These are phyloP conservation scores for Polypterus senegalus DNA, from an alignment of 2,113 vertebrate genomes.

Conservation along the genomic window DNA sequence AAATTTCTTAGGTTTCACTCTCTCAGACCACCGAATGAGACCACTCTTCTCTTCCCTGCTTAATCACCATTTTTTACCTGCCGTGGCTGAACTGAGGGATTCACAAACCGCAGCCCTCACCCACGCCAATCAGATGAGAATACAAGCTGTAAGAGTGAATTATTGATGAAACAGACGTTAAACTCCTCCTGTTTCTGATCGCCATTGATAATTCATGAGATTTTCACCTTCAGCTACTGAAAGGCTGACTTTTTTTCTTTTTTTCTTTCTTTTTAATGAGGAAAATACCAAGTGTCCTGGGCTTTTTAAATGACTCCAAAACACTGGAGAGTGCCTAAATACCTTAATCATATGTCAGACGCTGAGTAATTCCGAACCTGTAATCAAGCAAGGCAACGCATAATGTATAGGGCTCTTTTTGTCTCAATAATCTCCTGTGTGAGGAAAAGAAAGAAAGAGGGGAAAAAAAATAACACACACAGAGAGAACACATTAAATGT, in stretches of 20 bases:
- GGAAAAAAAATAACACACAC: too few relatives aligned
- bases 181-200: conserved; percentile 22
- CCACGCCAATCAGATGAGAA: conserved; percentile 12
- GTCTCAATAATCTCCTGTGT: background rate
- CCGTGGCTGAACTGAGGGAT: too few relatives aligned
- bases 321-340: conserved; percentile 2
- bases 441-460: too few relatives aligned
- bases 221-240: conserved; percentile 9
- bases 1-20: too few relatives aligned
- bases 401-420: too few relatives aligned
- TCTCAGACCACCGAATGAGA: too few relatives aligned
- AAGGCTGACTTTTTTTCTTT: conserved; percentile 15
- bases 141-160: conserved; percentile 24
- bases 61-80: too few relatives aligned
- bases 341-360: conserved; percentile 19
- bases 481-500: background rate
- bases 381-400: too few relatives aligned
- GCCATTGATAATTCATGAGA: conserved; percentile 27
- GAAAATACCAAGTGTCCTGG: conserved; percentile 5
- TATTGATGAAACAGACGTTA: conserved; percentile 25
- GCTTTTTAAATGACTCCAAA: too few relatives aligned
- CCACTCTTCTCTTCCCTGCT: too few relatives aligned
- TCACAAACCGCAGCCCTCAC: too few relatives aligned
- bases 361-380: background rate
- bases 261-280: conserved; percentile 22